Evolutionary conservation across 37 sponge, comb jelly and placozoan species (phyloP), one percentile per base, ranked within the genome.

Genomic region (Cladorhizidae sp.): DNA sequence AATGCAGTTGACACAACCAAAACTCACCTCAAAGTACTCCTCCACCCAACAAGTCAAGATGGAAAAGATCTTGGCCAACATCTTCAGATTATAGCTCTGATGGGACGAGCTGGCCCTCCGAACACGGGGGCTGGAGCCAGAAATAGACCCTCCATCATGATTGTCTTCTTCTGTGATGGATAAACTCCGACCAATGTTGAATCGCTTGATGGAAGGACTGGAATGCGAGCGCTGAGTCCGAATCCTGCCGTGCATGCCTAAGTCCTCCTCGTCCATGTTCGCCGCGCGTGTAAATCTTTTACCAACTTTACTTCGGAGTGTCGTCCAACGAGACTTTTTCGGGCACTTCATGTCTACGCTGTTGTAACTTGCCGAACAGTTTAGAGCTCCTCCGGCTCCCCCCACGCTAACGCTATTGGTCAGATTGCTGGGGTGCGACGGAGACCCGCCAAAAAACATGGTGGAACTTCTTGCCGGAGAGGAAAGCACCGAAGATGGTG

Each of bases 1-100:
- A 45, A 9, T 5, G 9, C 49, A 45, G 9, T 45, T 45, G 9
- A 45, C 9, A 45, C 5, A 45, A 45, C 49, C 52, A 9, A 21
- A 49, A 55, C 73, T 82, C 33, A 89, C 89, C 80, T 89, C 89
- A 67, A 75, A 80, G 45, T 80, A 85, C 8, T 55, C 31, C 0
- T 74, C 69, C 37, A 74, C 79, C 89, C 89, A 89, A 51, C 64
- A 83, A 32, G 39, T 38, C 39, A 89, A 67, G 22, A 84, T 71
- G 37, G 79, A 50, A 54, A 84, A 89, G 35, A 89, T 84, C 65
- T 84, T 89, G 31, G 67, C 28, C 57, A 84, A 74, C 20, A 82
- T 51, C 2, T 43, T 70, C 18, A 82, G 42, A 33, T 26, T 55
- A 70, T 69, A 65, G 43, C 64, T 65, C 21, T 67, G 69, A 0